Evolutionary conservation across 2,797 vertebrate species (phyloP), one percentile per base, ranked within the genome.

Genomic region (Arctocebus calabarensis): DNA sequence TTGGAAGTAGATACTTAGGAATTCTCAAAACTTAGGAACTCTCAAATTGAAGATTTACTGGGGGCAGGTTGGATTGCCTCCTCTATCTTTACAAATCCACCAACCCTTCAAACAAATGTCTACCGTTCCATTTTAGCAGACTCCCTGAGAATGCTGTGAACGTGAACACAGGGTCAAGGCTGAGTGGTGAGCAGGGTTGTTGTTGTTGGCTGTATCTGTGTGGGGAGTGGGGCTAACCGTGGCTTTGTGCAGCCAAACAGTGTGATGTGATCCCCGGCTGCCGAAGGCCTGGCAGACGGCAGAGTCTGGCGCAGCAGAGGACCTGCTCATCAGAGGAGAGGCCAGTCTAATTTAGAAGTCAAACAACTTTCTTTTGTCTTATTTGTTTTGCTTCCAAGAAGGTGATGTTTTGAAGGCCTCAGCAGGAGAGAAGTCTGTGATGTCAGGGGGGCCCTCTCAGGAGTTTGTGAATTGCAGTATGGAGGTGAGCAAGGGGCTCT

Each of bases 351-450:
- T 73, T 75, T 87, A 84, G 90, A 84, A 90, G 88, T 90, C 83
- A 95, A 92, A 59, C 66, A 84, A 79, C 74, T 91, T 84, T 78
- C 66, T 73, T 94, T 94, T 85, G 74, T 91, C 93, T 94, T 75
- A 37, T 37, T 88, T 86, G 9, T 84, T 94, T 96, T 91, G 75
- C 74, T 29, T 96, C n/a, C 84, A 90, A 92, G 82, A 94, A 88
- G 57, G 77, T 10, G 13, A 83, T 48, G 52, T 95, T 94, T 90
- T 20, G 45, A 96, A 92, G 84, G 70, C 45, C 74, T 62, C 71
- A 37, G 43, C 48, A 70, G 82, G 94, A 93, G 82, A 74, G 88
- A 87, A 61, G 32, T 79, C 73, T 96, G 68, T 1, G 2, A 70
- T 62, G 34, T 64, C 19, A 16, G 70, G 57, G 52, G 2, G 27